Evolutionary conservation across 1,140 invertebrate species (phyloP), one percentile per base, ranked within the genome.

Genomic region (Drosophila bocqueti): DNA sequence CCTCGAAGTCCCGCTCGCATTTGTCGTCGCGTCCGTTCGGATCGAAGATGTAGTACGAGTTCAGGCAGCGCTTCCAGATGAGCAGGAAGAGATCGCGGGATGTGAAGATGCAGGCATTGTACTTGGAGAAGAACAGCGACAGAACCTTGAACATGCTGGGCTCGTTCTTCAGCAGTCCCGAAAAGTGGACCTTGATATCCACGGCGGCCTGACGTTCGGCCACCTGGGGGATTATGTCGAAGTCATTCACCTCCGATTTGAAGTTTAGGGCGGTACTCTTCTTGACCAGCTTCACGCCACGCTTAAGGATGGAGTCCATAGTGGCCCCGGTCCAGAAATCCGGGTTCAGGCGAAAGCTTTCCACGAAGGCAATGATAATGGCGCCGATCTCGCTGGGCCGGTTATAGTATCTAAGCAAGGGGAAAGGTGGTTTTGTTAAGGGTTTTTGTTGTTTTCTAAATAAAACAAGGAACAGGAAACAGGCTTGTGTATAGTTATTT

Each of bases 41-140:
- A 83, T 93, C 92, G 18, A 93, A 93, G 29, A 93, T 91, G 24
- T 91, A 93, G 55, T 66, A 93, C 0, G 82, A 87, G 36, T 93
- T 83, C 0, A 68, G 34, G 54, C 92, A 93, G 4, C 87, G 86
- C 52, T 93, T 93, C 90, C 92, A 93, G 31, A 93, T 93, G 15
- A 93, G 42, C 50, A 93, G 52, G 26, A 69, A 93, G n/a, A 92
- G 60, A 38, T 89, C 85, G 0, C 83, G 74, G 0, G 85, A 83
- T 1, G 71, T 67, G 4, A 93, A 75, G 1, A 93, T 82, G 61
- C 86, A 89, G n/a, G 92, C 91, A 45, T 91, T 92, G 24, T 76
- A 92, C 26, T 81, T 90, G 11, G 78, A 71, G 29, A 93, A 93
- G 76, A 73, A 92, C 16, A 93, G 57, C 11, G 81, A 77, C 1